phyloP scores from a whole-genome alignment of 2,113 vertebrate species.

The Pseudorasbora parva region DNA sequence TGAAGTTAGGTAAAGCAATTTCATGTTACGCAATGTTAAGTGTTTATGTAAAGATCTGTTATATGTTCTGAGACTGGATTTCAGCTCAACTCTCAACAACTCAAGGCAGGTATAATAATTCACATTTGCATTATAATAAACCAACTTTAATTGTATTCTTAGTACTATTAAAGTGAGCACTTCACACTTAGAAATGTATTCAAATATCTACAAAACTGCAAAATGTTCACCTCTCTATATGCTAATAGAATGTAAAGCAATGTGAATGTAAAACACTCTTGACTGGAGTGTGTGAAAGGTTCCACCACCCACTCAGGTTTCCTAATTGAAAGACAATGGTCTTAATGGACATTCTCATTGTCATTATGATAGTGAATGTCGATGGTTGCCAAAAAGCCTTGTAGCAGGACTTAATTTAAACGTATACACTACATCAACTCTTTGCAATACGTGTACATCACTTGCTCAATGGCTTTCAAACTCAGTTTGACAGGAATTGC shows the following conservation, averaged over 20 bases:
- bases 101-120: background rate
- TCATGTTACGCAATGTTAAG: background rate
- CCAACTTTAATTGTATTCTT: background rate
- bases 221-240: background rate
- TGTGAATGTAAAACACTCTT: conserved; percentile 1
- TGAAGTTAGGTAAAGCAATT: background rate
- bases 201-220: conserved; percentile 6
- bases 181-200: conserved; percentile 1
- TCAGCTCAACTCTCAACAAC: background rate
- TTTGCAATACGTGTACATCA: background rate
- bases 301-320: conserved; percentile 16
- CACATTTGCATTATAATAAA: background rate
- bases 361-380: background rate
- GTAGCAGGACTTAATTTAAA: conserved; percentile 18
- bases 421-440: conserved; percentile 11
- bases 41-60: background rate
- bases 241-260: conserved; percentile 11
- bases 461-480: conserved; percentile 1
- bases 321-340: conserved; percentile 28
- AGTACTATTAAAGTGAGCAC: background rate
- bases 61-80: background rate
- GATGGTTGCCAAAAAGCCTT: conserved; percentile 6
- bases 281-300: conserved; percentile 8
- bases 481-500: background rate
- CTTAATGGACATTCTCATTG: conserved; percentile 10